Evolutionary conservation across 2,113 vertebrate species (phyloP).

Genomic region (Anser cygnoides): DNA sequence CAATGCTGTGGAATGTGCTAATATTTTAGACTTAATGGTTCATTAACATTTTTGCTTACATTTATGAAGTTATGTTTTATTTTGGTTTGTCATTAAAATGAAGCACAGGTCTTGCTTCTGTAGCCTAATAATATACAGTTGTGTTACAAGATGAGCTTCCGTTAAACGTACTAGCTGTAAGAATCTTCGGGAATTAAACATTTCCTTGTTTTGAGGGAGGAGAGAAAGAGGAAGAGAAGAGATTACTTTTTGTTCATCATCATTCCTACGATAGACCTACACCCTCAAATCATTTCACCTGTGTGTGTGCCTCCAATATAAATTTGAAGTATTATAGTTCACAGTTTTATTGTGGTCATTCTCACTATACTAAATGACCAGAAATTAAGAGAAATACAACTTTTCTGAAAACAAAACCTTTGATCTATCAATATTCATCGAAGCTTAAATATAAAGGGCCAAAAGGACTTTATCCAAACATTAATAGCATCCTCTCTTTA

Average conservation of each 20-base stretch:
- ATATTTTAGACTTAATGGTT: neutral
- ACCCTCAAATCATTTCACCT: neutral
- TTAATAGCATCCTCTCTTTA: neutral
- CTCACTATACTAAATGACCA: neutral
- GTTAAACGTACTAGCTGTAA: neutral
- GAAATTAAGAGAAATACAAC: neutral
- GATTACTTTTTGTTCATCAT: neutral
- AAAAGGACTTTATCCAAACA: neutral
- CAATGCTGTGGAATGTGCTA: neutral
- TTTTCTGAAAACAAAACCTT: neutral
- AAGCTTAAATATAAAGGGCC: neutral
- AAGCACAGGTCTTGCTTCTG: neutral
- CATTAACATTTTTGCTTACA: neutral
- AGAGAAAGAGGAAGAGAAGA: neutral
- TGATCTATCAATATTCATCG: neutral
- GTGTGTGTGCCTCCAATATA: neutral
- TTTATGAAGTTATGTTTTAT: neutral
- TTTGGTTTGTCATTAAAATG: neutral
- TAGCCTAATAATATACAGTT: neutral
- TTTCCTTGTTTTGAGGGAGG: accelerated
- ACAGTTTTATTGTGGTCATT: neutral
- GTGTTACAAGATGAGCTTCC: neutral
- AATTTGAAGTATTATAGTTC: neutral
- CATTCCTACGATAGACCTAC: neutral
- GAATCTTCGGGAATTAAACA: neutral